A percentile compares a stretch with the other conserved stretches of the same genome.
Conservation (phyloP, 2,888 invertebrate genomes). For the Eurytoma californica region DNA sequence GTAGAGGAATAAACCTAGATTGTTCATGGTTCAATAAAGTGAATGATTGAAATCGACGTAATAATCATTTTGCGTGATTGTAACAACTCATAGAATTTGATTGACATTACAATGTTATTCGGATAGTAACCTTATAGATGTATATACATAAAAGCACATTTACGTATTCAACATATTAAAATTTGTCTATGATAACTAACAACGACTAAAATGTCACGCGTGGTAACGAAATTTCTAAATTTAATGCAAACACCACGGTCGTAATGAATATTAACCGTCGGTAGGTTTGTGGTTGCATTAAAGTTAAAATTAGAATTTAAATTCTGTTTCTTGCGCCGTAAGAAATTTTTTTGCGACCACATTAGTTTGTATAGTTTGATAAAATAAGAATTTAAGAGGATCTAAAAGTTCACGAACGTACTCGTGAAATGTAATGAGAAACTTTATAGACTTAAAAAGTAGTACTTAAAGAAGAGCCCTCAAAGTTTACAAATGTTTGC, state of each 20-base stretch:
- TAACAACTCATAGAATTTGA: slow-evolving; percentile 22
- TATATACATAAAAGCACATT: not conserved
- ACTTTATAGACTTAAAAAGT: slow-evolving; percentile 5
- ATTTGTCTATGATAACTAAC: not conserved
- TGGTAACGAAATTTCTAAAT: not conserved
- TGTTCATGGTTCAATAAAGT: slow-evolving; percentile 1
- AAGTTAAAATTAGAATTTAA: slow-evolving; percentile 1
- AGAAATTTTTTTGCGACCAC: not conserved
- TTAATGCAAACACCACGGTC: not conserved
- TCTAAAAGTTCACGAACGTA: slow-evolving; percentile 16
- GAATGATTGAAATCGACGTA: not conserved
- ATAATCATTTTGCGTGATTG: not conserved
- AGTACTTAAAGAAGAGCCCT: slow-evolving; percentile 11
- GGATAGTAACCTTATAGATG: not conserved
- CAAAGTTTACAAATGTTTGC: slow-evolving; percentile 19
- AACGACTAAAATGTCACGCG: no score
- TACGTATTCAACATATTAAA: not conserved
- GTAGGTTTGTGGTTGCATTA: not conserved
- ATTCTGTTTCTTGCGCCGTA: slow-evolving; percentile 29
- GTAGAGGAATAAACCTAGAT: not conserved
- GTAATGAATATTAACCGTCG: no score
- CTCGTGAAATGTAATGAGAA: slow-evolving; percentile 20
- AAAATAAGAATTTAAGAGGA: slow-evolving; percentile 1
- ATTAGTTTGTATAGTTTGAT: not conserved
- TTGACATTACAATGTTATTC: slow-evolving; percentile 13